Evolutionary conservation across 2,888 invertebrate species (phyloP).

Genomic region (Macropis europaea): DNA sequence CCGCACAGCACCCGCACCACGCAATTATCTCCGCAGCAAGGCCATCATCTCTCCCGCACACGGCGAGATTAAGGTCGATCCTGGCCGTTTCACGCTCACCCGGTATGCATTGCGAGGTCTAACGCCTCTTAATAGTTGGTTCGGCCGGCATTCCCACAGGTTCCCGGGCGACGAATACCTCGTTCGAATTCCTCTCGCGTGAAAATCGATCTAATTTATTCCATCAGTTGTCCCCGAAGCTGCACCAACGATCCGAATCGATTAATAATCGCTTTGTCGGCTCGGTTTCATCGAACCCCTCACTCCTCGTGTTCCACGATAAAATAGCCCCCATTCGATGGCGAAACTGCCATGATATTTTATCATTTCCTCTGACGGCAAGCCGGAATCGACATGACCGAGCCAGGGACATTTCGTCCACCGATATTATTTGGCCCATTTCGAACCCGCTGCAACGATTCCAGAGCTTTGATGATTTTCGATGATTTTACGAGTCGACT

Average conservation of each 20-base stretch:
- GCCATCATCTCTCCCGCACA: slow-evolving; percentile 10
- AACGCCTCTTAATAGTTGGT: slow-evolving; percentile 37
- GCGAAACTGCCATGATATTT: not conserved
- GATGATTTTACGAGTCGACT: no score
- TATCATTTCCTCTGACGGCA: not conserved
- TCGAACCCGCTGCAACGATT: no score
- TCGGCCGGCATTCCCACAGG: slow-evolving; percentile 17
- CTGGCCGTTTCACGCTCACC: slow-evolving; percentile 32
- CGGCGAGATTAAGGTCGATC: slow-evolving; percentile 49
- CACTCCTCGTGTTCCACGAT: no score
- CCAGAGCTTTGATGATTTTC: no score
- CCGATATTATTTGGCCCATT: not conserved
- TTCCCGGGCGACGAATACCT: not conserved
- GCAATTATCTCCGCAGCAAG: slow-evolving; percentile 39
- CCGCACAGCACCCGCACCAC: slow-evolving; percentile 22
- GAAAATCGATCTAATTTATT: not conserved
- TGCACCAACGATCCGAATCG: not conserved
- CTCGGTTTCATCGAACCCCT: not conserved
- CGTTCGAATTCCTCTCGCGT: no score
- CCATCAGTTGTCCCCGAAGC: not conserved
- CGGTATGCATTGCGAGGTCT: slow-evolving; percentile 14
- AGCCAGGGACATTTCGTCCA: not conserved
- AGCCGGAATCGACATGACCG: not conserved
- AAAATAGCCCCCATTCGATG: not conserved
- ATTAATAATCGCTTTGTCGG: slow-evolving; percentile 1